Base-by-base conservation (phyloP, 1,140 invertebrate genomes). In the Drosophila auraria region DNA sequence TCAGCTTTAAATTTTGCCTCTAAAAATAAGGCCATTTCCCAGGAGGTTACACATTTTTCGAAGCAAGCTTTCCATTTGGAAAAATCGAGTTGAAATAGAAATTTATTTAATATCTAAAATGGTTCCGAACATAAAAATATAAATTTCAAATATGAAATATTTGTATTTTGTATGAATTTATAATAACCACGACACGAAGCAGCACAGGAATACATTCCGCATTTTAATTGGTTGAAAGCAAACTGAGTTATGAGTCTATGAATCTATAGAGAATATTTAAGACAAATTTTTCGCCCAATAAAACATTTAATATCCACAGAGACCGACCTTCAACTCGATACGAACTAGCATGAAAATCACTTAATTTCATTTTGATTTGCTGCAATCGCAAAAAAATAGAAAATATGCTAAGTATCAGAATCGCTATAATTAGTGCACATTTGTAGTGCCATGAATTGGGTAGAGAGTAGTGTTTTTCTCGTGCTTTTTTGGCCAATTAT, bases 401-500 rank as follows among this genome's bases (percentile, higher is more conserved):
- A 51, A 20, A 27, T 50, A 38, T 49, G 33, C 15, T 60, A 23
- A 40, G 66, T 66, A 20, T 17, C 25, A 17, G 33, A 62, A 36
- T 25, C 14, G 9, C 23, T 38, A 58, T 20, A 33, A 72, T 57
- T 49, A 57, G 30, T 42, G 65, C 51, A 40, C 25, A 71, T 47
- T 47, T 54, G 20, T 45, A 69, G 38, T 47, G 33, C 20, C 12
- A 40, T 58, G 51, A 42, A 40, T 42, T 15, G 61, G 17, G n/a
- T 60, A 61, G 56, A 45, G 30, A 36, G 17, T 44, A 23, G 49
- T 60, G 27, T 49, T 66, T 74, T 49, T 58, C 11, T 30, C 42
- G 44, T 17, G 20, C 14, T 56, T 45, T 20, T 60, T 78, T 45
- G 63, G 63, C 62, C 58, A 51, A 78, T 70, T 77, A 78, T 44